phyloP scores from a whole-genome alignment of 2,888 invertebrate species.

The Automeris io region DNA sequence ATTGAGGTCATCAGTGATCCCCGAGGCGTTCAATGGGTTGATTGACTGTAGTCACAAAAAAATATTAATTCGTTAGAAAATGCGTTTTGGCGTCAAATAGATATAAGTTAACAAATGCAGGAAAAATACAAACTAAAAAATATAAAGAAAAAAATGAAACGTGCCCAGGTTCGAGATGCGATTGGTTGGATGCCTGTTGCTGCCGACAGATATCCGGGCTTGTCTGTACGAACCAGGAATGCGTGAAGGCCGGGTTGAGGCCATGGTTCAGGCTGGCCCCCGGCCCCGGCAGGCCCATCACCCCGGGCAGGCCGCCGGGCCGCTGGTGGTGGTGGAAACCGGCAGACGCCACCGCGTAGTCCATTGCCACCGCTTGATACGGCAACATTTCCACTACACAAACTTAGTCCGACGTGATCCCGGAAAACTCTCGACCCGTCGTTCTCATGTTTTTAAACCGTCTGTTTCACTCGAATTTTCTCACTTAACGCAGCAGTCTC shows the following conservation, averaged over 20 bases:
- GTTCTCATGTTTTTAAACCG: background rate
- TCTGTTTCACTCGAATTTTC: background rate
- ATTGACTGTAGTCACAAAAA: too few relatives aligned
- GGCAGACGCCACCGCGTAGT: constrained; percentile 81
- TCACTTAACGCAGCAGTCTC: background rate
- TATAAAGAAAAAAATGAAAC: constrained; percentile 79
- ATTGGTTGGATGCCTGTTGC: constrained; percentile 84
- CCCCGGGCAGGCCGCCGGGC: constrained; percentile 70
- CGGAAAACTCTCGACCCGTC: constrained; percentile 29
- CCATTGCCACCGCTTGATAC: constrained; percentile 93
- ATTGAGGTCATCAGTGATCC: too few relatives aligned
- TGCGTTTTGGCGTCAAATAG: background rate
- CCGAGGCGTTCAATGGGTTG: too few relatives aligned
- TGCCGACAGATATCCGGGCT: constrained; percentile 94
- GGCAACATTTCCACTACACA: constrained; percentile 82
- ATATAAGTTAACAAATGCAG: constrained; percentile 24
- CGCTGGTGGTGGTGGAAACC: constrained; percentile 73
- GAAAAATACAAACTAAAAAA: constrained; percentile 57
- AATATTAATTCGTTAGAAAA: too few relatives aligned
- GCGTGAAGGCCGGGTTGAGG: constrained; percentile 88
- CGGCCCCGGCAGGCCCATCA: constrained; percentile 76
- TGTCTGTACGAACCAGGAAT: constrained; percentile 94
- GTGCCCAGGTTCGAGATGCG: constrained; percentile 96
- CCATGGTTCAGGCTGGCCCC: constrained; percentile 69
- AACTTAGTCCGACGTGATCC: constrained; percentile 31